Base-by-base conservation (phyloP, 2,113 vertebrate genomes). In the Melospiza melodia region DNA sequence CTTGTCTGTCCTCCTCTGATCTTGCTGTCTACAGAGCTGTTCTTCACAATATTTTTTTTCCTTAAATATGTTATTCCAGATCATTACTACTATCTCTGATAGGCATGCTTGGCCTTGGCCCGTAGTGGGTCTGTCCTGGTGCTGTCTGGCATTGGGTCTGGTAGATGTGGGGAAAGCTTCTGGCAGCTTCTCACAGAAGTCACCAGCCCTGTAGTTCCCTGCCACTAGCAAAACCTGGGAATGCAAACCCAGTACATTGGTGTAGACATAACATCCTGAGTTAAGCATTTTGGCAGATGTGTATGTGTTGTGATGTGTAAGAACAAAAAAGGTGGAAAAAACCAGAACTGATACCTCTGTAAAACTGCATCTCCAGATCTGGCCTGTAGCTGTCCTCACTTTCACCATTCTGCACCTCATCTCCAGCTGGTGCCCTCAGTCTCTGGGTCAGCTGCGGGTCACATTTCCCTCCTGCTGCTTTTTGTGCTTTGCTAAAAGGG, bases 381-480 rank as follows among this genome's bases (percentile, higher is more conserved):
- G 51, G 30, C 15, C 14, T 43, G 51, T 37, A 30, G 11, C 84
- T 86, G n/a, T 74, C 35, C n/a, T 54, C 20, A 10, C 14, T 51
- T 68, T 63, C 5, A 37, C 43, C 20, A 15, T 35, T 54, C 44
- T 51, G 24, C 39, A 48, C 15, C 3, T 61, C 15, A 23, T 69
- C 43, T 69, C 49, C 0, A 0, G 33, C 30, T 2, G 19, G 27
- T 55, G 31, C 16, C 33, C 6, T 19, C 9, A 77, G n/a, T 61
- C 52, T 43, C 17, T 46, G 61, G 23, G 33, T 74, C 17, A 41
- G 0, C 17, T n/a, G 0, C 0, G 1, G 46, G n/a, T 7, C 62
- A 52, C 11, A 46, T 91, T 76, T 87, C 9, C 19, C 33, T 67
- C 20, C 67, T 72, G 58, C 71, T 79, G 71, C 62, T 88, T 87